These are phyloP conservation scores for Helicoverpa armigera DNA, from an alignment of 1,140 invertebrate species.

Conservation along the genomic window DNA sequence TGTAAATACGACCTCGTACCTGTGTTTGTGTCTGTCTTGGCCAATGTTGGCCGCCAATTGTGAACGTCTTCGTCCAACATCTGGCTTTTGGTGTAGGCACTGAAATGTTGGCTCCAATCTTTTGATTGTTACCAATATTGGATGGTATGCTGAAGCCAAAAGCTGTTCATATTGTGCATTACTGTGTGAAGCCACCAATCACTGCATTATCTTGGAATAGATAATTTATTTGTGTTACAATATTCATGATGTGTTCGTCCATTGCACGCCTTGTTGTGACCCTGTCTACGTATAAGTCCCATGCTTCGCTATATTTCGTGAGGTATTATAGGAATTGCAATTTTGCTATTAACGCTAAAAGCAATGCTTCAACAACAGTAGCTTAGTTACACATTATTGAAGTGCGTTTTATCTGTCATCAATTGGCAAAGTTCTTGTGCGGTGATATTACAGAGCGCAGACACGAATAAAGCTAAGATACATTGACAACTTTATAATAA, in stretches of 20 bases:
- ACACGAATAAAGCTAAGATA: too few relatives aligned
- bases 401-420: slow-evolving; percentile 37
- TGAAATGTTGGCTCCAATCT: slow-evolving; percentile 28
- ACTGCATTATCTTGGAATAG: slow-evolving; percentile 35
- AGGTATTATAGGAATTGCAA: slow-evolving; percentile 28
- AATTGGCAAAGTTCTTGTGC: background rate
- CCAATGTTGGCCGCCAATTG: slow-evolving; percentile 52
- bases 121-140: slow-evolving; percentile 8
- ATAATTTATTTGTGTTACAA: slow-evolving; percentile 44
- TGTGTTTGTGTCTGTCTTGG: slow-evolving; percentile 69
- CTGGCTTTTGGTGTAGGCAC: slow-evolving; percentile 57
- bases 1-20: slow-evolving; percentile 66
- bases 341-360: slow-evolving; percentile 42
- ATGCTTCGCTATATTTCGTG: slow-evolving; percentile 54
- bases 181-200: slow-evolving; percentile 38
- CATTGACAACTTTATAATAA: too few relatives aligned
- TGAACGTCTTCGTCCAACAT: slow-evolving; percentile 51
- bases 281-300: slow-evolving; percentile 52
- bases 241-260: slow-evolving; percentile 43
- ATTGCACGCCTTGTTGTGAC: slow-evolving; percentile 52
- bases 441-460: background rate
- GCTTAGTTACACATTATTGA: slow-evolving; percentile 19
- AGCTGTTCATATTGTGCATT: slow-evolving; percentile 30
- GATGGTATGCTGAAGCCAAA: slow-evolving; percentile 56
- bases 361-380: slow-evolving; percentile 41